Base-by-base conservation (phyloP, 1,140 invertebrate species). In the Anagrus nilaparvatae region DNA sequence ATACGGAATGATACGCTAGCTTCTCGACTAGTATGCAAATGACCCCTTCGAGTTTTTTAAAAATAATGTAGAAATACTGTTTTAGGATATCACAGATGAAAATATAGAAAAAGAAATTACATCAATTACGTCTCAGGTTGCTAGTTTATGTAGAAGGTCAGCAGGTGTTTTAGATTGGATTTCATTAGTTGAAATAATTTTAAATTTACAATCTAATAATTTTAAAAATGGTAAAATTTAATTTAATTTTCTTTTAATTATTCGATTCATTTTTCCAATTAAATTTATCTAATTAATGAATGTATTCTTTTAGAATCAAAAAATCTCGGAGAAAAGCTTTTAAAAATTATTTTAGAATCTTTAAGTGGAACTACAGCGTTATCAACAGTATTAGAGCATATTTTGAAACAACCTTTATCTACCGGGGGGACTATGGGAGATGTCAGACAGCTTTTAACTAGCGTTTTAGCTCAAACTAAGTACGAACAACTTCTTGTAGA, bases 401-500 rank as follows among this genome's bases (percentile, higher is more conserved):
- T 69, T 43, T 44, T 69, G 23, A 66, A 66, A 47, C 65, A 69
- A 53, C 65, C 65, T 18, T 41, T 66, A 40, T 59, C 61, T n/a
- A 67, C 59, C 19, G 58, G 62, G 34, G 66, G 65, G 10, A 67
- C 64, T 1, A 66, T 69, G 37, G 65, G 65, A 30, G 66, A 69
- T 44, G 65, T 69, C 40, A 47, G 63, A 41, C 59, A 62, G 48
- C 42, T 69, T 4, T 41, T 67, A 1, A 61, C 60, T 16, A 60
- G 63, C n/a, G 66, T 69, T 12, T 51, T 69, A 12, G 61, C 57
- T 13, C 65, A 67, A 43, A 65, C 66, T 13, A 53, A 56, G 29
- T 69, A 69, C 12, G 66, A 69, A 41, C 61, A 69, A 58, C 58
- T 62, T 37, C 51, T 67, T 20, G 61, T 69, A 13, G 61, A 69